Evolutionary conservation across 2,113 vertebrate genomes (phyloP).

Genomic region (Todiramphus chloris): DNA sequence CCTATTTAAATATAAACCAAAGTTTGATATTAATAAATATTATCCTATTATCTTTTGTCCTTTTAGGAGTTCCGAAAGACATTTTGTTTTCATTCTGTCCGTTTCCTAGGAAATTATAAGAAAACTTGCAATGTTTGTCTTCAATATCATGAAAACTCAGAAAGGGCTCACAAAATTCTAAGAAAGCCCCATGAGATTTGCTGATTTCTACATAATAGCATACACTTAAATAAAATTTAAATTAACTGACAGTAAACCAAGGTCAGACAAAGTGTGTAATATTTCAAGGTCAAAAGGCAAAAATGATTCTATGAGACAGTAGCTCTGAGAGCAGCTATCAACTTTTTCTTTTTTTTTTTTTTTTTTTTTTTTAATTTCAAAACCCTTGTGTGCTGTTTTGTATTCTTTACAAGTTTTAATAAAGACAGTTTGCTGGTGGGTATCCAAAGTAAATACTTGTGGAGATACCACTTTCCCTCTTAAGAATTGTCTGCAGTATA

Average conservation of each 20-base stretch:
- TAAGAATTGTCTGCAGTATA: not conserved
- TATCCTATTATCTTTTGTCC: not conserved
- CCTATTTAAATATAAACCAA: not conserved
- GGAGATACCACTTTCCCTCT: not conserved
- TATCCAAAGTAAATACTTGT: conserved; percentile 30
- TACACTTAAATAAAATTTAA: conserved; percentile 7
- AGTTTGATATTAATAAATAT: not conserved
- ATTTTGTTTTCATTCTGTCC: not conserved
- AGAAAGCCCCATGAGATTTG: not conserved
- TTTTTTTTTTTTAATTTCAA: not conserved
- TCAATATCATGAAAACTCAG: not conserved
- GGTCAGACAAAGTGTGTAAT: not conserved
- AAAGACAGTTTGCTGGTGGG: not conserved
- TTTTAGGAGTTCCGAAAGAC: not conserved
- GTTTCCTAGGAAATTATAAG: not conserved
- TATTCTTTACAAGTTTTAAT: conserved; percentile 50
- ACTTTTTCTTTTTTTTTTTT: not conserved
- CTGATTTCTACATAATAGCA: not conserved
- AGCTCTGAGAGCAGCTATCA: not conserved
- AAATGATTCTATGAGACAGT: not conserved
- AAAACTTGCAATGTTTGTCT: not conserved
- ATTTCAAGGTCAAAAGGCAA: conserved; percentile 20
- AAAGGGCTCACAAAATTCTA: not conserved
- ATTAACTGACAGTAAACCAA: not conserved
- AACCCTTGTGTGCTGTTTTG: not conserved